A percentile compares a stretch with the other conserved stretches of the same genome.
These are phyloP conservation scores for Micronisus gabar DNA, from an alignment of 2,113 vertebrate species.

Conservation along the genomic window DNA sequence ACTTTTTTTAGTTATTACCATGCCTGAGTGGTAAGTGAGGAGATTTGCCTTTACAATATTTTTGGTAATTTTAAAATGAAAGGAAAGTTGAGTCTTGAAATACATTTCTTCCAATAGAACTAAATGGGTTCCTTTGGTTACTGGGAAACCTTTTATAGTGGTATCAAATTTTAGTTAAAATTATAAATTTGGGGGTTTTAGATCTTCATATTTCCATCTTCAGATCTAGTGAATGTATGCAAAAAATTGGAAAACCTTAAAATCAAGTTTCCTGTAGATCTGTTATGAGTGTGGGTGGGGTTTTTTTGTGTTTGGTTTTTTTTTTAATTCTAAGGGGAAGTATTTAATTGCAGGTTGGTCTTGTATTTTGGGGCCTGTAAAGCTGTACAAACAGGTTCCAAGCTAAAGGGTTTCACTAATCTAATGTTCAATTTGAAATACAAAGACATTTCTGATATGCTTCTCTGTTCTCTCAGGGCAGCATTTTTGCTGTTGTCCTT, in stretches of 20 bases:
- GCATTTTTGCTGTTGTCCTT: not conserved
- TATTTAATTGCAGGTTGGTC: not conserved
- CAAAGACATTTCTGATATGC: not conserved
- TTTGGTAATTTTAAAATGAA: not conserved
- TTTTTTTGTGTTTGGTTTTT: not conserved
- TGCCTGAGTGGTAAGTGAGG: not conserved
- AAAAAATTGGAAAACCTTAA: not conserved
- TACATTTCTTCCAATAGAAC: not conserved
- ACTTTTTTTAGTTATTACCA: not conserved
- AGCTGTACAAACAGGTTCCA: not conserved
- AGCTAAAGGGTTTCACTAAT: not conserved
- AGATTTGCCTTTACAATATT: not conserved
- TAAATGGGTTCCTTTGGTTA: not conserved
- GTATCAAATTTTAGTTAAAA: not conserved
- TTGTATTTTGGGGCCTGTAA: not conserved
- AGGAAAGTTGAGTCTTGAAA: not conserved
- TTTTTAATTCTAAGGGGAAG: not conserved
- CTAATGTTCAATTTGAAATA: not conserved
- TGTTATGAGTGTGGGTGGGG: rapidly evolving
- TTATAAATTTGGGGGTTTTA: not conserved
- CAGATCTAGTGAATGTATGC: not conserved
- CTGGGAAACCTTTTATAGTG: not conserved
- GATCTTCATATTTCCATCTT: not conserved
- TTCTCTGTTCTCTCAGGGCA: not conserved
- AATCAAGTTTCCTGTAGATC: not conserved